phyloP scores from a whole-genome alignment of 2,888 invertebrate species.

The Meliscaeva auricollis region DNA sequence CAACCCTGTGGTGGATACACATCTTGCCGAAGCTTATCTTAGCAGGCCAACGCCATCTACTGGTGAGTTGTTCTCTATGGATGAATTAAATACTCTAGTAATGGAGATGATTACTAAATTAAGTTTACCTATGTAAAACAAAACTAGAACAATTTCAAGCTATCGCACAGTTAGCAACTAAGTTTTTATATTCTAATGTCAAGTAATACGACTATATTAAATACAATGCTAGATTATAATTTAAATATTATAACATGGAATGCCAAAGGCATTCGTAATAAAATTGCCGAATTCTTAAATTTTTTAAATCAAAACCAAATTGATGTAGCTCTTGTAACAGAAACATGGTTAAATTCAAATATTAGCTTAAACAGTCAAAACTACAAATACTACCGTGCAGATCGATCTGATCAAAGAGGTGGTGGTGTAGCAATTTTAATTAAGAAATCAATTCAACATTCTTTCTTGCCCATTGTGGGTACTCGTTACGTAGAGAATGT shows the following conservation, averaged over 20 bases:
- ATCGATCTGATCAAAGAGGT: conserved; percentile 30
- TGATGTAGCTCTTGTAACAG: conserved; percentile 32
- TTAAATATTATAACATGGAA: conserved; percentile 49
- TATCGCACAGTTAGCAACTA: conserved; percentile 52
- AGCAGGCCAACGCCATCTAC: not conserved
- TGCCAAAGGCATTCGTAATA: conserved; percentile 42
- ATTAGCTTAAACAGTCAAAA: not conserved
- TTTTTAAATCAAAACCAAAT: conserved; percentile 24
- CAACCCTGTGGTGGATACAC: not conserved
- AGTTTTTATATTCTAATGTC: conserved; percentile 41
- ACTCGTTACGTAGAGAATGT: conserved; percentile 31
- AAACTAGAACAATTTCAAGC: conserved; percentile 42
- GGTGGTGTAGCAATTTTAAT: conserved; percentile 45
- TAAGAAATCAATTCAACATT: conserved; percentile 34
- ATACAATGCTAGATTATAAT: conserved; percentile 24
- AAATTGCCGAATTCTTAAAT: conserved; percentile 29
- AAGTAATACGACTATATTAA: conserved; percentile 1
- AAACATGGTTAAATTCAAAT: conserved; percentile 38
- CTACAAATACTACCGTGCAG: conserved; percentile 36
- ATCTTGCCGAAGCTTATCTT: not conserved
- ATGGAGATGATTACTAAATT: conserved; percentile 39
- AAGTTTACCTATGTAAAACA: conserved; percentile 20
- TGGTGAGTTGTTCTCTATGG: conserved; percentile 31
- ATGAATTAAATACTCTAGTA: conserved; percentile 32
- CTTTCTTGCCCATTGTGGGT: not conserved